Evolutionary conservation across 37 sponge, comb jelly and placozoan genomes (phyloP), one percentile per base, ranked within the genome.

Genomic region (Haliclona indistincta): DNA sequence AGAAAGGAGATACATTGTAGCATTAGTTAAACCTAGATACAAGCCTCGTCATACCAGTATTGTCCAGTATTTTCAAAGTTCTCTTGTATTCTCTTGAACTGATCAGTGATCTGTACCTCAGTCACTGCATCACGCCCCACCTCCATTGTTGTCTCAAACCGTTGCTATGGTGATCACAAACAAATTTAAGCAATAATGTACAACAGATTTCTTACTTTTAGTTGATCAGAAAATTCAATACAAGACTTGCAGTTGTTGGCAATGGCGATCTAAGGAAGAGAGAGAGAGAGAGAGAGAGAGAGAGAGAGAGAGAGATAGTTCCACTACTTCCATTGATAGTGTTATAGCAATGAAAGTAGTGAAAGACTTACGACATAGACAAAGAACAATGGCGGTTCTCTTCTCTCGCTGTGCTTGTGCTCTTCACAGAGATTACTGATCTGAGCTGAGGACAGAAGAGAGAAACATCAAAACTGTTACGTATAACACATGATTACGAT

Each of bases 201-300:
- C n/a, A 41, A 33, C 6, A 15, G 64, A 54, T 52, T 7, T 69
- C 82, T 25, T 19, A 89, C 91, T 77, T 56, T 84, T 40, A 84
- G 78, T 22, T 84, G 83, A 1, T 80, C 74, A 0, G 83, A 28
- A 38, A 84, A 90, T 42, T 84, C 91, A 19, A 90, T 63, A 36
- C 78, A 81, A 17, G 76, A 44, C 28, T 61, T 34, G 43, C 91
- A 90, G 73, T 75, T 90, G 56, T 90, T 90, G 19, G 91, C 81
- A 33, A 67, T 66, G 20, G 91, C 85, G 38, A 90, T 89, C 89
- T 89, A 55, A 2, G 5, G 5, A 33, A 61, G 0, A 64, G 20
- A 38, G 38, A 38, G 4, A 10, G 22, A 79, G 43, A 19, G 51
- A 63, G 22, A 25, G 22, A 45, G 4, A 58, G 28, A n/a, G n/a